A percentile compares a stretch with the other conserved stretches of the same genome.
Conservation (phyloP, 2,888 invertebrate species). For the Eledone cirrhosa region DNA sequence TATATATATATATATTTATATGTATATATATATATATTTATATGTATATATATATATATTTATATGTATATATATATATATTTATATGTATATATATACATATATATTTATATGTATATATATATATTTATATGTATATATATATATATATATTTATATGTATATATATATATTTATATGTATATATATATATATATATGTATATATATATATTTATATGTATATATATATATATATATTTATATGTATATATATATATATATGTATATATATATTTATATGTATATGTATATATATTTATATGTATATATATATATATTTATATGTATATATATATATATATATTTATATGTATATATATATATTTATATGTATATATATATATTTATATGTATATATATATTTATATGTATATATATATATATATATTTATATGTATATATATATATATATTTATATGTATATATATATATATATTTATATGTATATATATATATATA, state of each 20-base stretch:
- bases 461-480: not conserved
- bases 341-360: not conserved
- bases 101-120: not conserved
- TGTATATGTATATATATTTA: not conserved
- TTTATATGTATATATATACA: not conserved
- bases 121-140: not conserved
- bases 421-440: not conserved
- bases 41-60: no score
- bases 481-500: not conserved
- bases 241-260: not conserved
- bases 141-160: slow-evolving; percentile 7
- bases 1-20: no score
- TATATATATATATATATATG: not conserved
- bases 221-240: slow-evolving; percentile 5
- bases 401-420: not conserved
- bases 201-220: not conserved
- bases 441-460: not conserved
- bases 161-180: not conserved
- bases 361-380: not conserved
- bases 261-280: not conserved
- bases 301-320: not conserved
- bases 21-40: no score
- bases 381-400: not conserved
- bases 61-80: not conserved
- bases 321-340: not conserved